Evolutionary conservation across 2,797 vertebrate species (phyloP), one percentile per base, ranked within the genome.

Genomic region (Pipistrellus pipistrellus): DNA sequence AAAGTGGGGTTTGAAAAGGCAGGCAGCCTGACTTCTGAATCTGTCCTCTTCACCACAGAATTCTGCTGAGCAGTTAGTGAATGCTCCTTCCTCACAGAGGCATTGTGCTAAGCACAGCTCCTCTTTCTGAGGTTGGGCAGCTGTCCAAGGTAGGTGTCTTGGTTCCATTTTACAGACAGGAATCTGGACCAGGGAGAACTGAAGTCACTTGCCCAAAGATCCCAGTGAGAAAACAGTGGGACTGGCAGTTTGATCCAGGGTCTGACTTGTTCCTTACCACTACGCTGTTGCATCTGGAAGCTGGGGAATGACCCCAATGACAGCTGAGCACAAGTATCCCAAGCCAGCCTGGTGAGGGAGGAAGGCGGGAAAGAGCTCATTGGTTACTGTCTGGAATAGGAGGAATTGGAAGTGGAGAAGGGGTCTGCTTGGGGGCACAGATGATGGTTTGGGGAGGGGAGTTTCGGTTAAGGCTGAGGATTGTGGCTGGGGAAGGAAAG

Each of bases 91-190:
- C 55, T 8, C 30, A 25, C 4, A 13, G 1, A 3, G 48, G 41
- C 30, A 18, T 18, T 48, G 66, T n/a, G 73, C 73, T 69, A 32
- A 80, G 57, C 92, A 51, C 57, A 51, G n/a, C 51, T 68, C 35
- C 21, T 55, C n/a, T 66, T 53, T 35, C 64, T 76, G 32, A 59
- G 46, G 17, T 53, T n/a, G 4, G 21, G 62, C 25, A 27, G 12
- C 55, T 62, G 25, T 75, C 46, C 21, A 53, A 72, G 64, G 23
- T 23, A 23, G 38, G 20, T 44, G 15, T 9, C 53, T 23, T 46
- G 17, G 71, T 64, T 80, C 71, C 84, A 41, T 85, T 84, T 88
- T 89, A 85, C 10, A 62, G 87, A 35, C 38, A 76, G 76, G 11
- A 84, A 64, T 80, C 55, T 12, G 30, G 83, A 48, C 44, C 77